A percentile compares a stretch with the other conserved stretches of the same genome.
phyloP scores from a whole-genome alignment of 1,140 invertebrate genomes.

The Trachymyrmex cornetzi region DNA sequence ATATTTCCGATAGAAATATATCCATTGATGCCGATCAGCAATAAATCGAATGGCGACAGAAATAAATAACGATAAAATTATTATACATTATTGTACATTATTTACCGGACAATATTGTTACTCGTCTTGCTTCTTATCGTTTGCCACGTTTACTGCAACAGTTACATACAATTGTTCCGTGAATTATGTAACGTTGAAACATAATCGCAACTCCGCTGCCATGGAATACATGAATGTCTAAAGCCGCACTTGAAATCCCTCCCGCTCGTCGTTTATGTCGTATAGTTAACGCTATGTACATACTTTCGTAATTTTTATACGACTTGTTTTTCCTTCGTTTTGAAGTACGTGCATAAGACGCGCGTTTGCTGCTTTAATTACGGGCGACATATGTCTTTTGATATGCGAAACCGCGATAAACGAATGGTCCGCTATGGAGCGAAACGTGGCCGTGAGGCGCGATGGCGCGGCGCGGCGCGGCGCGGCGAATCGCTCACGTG shows the following conservation, averaged over 20 bases:
- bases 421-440: neutral
- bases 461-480: neutral
- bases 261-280: too few relatives aligned
- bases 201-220: neutral
- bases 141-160: neutral
- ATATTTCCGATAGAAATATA: too few relatives aligned
- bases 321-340: neutral
- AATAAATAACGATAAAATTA: neutral
- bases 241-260: neutral
- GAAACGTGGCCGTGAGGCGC: neutral
- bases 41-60: neutral
- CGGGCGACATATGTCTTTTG: neutral
- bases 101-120: slow-evolving; percentile 9
- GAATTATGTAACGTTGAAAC: slow-evolving; percentile 13
- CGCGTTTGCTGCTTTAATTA: slow-evolving; percentile 8
- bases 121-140: slow-evolving; percentile 13
- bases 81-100: slow-evolving; percentile 19
- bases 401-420: slow-evolving; percentile 34
- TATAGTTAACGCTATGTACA: neutral
- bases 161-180: neutral
- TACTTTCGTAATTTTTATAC: neutral
- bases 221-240: neutral
- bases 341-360: neutral
- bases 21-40: neutral
- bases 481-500: slow-evolving; percentile 24